phyloP scores from a whole-genome alignment of 2,888 invertebrate genomes.

The Achlya flavicornis region DNA sequence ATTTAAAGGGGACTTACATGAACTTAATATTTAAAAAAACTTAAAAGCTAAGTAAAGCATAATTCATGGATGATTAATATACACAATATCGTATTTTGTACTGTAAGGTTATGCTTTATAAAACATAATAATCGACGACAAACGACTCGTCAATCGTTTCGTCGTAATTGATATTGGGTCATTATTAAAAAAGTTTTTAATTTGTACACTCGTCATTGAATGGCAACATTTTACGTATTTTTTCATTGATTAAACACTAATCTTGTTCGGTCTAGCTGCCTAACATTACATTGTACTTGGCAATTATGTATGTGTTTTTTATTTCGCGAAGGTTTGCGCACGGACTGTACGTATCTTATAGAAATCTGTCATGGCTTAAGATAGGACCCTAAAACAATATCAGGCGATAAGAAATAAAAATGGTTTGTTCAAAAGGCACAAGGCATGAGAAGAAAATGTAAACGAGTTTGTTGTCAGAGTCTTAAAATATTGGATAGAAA shows the following conservation, averaged over 20 bases:
- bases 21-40: slow-evolving; percentile 54
- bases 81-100: slow-evolving; percentile 79
- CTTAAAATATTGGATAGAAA: no score
- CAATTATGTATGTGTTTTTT: slow-evolving; percentile 20
- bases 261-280: slow-evolving; percentile 46
- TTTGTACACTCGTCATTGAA: slow-evolving; percentile 50
- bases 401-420: slow-evolving; percentile 1
- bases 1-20: slow-evolving; percentile 47
- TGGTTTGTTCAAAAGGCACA: background rate
- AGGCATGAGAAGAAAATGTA: background rate
- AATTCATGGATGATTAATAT: slow-evolving; percentile 72
- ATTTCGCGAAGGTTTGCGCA: slow-evolving; percentile 17
- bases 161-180: slow-evolving; percentile 19
- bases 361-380: background rate
- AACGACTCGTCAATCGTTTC: background rate
- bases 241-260: slow-evolving; percentile 26
- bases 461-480: background rate
- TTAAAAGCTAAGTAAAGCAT: slow-evolving; percentile 79
- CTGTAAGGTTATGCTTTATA: slow-evolving; percentile 73
- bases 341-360: background rate
- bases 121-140: slow-evolving; percentile 15
- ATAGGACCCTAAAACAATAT: slow-evolving; percentile 1
- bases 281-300: slow-evolving; percentile 50
- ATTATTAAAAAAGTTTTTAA: slow-evolving; percentile 17
- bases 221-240: slow-evolving; percentile 46